Percentiles rank a stretch among this genome's conserved stretches.
phyloP scores from a whole-genome alignment of 2,888 invertebrate species.

The Meteorus cinctellus region DNA sequence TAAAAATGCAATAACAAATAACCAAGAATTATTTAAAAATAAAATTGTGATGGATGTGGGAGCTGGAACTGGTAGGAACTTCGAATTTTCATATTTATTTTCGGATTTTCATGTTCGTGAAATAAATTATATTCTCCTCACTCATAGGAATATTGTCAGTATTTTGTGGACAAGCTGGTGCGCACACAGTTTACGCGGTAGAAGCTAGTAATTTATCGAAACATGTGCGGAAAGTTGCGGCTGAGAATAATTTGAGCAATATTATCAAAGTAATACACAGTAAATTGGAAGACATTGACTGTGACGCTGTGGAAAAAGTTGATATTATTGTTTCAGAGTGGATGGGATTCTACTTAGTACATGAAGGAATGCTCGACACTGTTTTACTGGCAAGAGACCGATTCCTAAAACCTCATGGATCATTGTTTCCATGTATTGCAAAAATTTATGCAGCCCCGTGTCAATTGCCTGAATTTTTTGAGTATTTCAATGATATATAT shows the following conservation, averaged over 20 bases:
- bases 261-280: constrained; percentile 84
- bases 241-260: constrained; percentile 81
- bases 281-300: constrained; percentile 83
- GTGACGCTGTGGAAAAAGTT: constrained; percentile 81
- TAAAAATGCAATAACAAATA: constrained; percentile 83
- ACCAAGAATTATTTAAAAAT: constrained; percentile 80
- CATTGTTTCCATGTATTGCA: constrained; percentile 85
- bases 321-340: constrained; percentile 96
- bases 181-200: constrained; percentile 88
- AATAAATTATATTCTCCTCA: constrained; percentile 18
- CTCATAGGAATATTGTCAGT: constrained; percentile 85
- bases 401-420: constrained; percentile 83
- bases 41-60: constrained; percentile 91
- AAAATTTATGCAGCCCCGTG: constrained; percentile 80
- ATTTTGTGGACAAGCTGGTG: constrained; percentile 94
- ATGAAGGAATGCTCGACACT: constrained; percentile 96
- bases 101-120: constrained; percentile 9
- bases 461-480: constrained; percentile 78
- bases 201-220: constrained; percentile 85
- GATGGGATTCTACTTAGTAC: constrained; percentile 98
- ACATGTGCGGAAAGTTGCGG: constrained; percentile 79
- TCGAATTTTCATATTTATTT: background rate
- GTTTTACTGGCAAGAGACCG: constrained; percentile 87
- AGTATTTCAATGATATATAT: constrained; percentile 86
- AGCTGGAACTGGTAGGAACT: constrained; percentile 81